These are phyloP conservation scores for Pitta sordida DNA, from an alignment of 2,113 vertebrate species.

Conservation along the genomic window DNA sequence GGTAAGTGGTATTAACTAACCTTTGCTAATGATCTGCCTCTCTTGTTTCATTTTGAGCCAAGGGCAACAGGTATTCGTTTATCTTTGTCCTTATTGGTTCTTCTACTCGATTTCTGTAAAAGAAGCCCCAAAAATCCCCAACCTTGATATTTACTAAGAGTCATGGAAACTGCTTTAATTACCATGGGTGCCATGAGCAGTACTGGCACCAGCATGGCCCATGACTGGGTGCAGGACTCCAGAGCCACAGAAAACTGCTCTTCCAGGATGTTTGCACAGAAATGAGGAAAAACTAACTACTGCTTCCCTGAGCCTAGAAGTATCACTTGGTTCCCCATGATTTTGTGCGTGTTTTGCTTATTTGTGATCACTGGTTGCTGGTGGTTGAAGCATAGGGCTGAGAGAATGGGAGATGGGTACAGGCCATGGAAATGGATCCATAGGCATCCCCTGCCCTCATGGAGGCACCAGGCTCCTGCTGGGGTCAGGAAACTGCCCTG, in stretches of 20 bases:
- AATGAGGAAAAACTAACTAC: not conserved
- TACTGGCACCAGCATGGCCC: accelerated
- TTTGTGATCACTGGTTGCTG: not conserved
- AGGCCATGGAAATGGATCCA: not conserved
- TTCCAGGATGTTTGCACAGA: not conserved
- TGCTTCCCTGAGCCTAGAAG: not conserved
- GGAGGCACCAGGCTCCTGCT: not conserved
- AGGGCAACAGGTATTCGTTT: conserved; percentile 19
- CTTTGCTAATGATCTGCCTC: conserved; percentile 36
- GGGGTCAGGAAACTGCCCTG: not conserved
- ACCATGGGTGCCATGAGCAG: not conserved
- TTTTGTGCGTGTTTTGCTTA: not conserved
- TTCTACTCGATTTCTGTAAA: conserved; percentile 47
- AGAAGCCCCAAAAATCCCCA: conserved; percentile 55
- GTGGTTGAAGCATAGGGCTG: accelerated
- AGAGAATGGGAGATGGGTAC: not conserved
- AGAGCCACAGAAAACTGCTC: accelerated
- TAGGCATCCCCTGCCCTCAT: accelerated
- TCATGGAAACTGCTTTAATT: not conserved
- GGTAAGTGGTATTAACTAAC: conserved; percentile 7
- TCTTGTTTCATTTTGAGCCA: conserved; percentile 58
- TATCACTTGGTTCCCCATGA: not conserved
- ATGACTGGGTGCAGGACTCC: accelerated
- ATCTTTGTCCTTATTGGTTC: conserved; percentile 49
- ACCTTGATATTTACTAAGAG: conserved; percentile 47